Percentiles rank a stretch among this genome's conserved stretches.
These are phyloP conservation scores for Stenolophus ochropezus DNA, from an alignment of 2,888 invertebrate genomes.

Conservation along the genomic window DNA sequence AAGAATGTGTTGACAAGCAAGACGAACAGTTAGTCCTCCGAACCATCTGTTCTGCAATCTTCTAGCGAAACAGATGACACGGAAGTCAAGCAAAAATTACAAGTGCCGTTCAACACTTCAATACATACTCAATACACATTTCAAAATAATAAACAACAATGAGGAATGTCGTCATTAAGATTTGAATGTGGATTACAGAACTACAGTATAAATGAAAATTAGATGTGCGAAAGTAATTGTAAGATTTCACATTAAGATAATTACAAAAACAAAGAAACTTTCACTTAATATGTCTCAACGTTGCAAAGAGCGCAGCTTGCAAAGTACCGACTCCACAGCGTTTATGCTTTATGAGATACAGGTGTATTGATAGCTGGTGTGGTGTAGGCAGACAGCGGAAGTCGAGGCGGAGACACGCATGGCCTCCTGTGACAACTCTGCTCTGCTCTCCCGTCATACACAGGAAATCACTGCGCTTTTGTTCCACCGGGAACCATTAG, in stretches of 20 bases:
- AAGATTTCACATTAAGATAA: neutral
- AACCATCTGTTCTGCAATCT: neutral
- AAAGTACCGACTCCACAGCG: too few relatives aligned
- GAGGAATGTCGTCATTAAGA: neutral
- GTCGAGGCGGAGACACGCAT: constrained; percentile 43
- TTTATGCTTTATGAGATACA: too few relatives aligned
- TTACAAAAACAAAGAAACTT: neutral
- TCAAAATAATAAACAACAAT: neutral
- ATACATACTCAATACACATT: too few relatives aligned
- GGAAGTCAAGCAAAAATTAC: neutral
- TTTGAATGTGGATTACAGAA: neutral
- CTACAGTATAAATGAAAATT: neutral
- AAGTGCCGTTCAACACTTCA: too few relatives aligned
- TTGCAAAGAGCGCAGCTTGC: too few relatives aligned
- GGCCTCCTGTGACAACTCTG: neutral
- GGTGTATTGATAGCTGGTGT: neutral
- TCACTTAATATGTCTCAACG: neutral
- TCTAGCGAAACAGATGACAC: neutral
- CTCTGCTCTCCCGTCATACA: neutral
- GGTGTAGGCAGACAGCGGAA: neutral
- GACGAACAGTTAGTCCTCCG: neutral
- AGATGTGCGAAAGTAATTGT: neutral
- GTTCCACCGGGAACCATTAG: neutral
- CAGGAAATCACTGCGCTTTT: constrained; percentile 19
- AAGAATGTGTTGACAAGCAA: neutral